phyloP scores from a whole-genome alignment of 2,113 vertebrate genomes.

The Scartelaos histophorus region DNA sequence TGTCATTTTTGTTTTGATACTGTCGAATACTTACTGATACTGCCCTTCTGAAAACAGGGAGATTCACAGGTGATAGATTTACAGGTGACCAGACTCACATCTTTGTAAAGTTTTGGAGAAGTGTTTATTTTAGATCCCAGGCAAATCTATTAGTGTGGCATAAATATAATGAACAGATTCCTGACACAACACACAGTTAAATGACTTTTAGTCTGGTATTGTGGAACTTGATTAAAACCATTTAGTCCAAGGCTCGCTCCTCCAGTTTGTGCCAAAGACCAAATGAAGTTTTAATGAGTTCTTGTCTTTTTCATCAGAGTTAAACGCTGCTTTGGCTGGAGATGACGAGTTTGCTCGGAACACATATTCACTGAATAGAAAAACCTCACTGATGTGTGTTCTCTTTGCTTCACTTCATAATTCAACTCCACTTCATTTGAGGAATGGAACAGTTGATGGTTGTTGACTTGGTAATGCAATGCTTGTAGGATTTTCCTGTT shows the following conservation, averaged over 20 bases:
- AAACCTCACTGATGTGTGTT: not conserved
- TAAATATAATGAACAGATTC: too few relatives aligned
- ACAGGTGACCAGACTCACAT: too few relatives aligned
- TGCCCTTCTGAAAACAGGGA: too few relatives aligned
- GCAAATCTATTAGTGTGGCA: too few relatives aligned
- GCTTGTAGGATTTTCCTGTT: too few relatives aligned
- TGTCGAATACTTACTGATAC: too few relatives aligned
- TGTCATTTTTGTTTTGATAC: too few relatives aligned
- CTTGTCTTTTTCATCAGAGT: not conserved
- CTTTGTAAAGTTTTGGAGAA: too few relatives aligned
- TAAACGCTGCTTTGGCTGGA: conserved; percentile 1
- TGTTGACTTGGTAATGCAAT: not conserved
- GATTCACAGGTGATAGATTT: too few relatives aligned
- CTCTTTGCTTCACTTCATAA: not conserved
- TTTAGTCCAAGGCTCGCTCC: not conserved
- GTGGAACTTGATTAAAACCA: not conserved
- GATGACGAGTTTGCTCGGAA: not conserved
- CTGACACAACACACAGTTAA: not conserved
- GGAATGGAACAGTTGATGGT: not conserved
- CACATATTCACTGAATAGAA: not conserved
- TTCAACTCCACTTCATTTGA: not conserved
- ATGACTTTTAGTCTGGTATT: not conserved
- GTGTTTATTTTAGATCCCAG: too few relatives aligned
- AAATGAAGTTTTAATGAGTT: not conserved
- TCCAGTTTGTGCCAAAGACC: not conserved